Conservation (phyloP, 37 sponge, comb jelly and placozoan genomes). For the Chondrilla cf. caribensis region DNA sequence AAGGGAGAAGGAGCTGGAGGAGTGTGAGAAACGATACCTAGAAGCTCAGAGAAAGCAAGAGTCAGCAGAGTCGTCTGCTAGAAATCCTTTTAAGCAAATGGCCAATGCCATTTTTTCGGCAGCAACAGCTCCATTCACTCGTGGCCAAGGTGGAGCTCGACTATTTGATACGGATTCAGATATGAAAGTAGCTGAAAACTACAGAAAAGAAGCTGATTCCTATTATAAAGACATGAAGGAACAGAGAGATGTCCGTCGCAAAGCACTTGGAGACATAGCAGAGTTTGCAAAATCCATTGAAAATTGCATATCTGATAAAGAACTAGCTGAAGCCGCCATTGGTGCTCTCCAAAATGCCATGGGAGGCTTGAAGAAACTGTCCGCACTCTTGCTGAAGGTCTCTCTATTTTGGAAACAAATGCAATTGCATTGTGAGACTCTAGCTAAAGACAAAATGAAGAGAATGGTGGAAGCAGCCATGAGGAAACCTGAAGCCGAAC, state of each 20-base stretch:
- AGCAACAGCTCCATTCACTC: too few relatives aligned
- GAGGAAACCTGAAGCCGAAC: slow-evolving; percentile 33
- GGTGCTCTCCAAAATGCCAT: slow-evolving; percentile 50
- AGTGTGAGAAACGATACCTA: background rate
- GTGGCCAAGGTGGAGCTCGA: background rate
- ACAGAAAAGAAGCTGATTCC: background rate
- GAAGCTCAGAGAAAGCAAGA: background rate
- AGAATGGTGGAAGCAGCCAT: slow-evolving; percentile 32
- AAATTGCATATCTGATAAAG: slow-evolving; percentile 23
- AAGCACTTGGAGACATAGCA: slow-evolving; percentile 23
- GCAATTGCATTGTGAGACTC: slow-evolving; percentile 43
- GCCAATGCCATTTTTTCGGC: background rate
- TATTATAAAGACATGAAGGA: slow-evolving; percentile 19
- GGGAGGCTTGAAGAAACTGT: slow-evolving; percentile 45
- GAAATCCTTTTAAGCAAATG: background rate
- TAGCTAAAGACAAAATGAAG: slow-evolving; percentile 28
- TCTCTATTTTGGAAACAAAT: slow-evolving; percentile 65
- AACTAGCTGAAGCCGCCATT: slow-evolving; percentile 29
- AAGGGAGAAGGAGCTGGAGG: background rate
- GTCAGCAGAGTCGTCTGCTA: background rate
- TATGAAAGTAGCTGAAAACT: background rate
- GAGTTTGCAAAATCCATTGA: slow-evolving; percentile 23
- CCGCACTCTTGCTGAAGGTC: slow-evolving; percentile 56
- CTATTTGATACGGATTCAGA: background rate
- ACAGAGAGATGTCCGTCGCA: slow-evolving; percentile 14